Conservation (phyloP, 1,140 invertebrate genomes). For the Drosophila saltans region DNA sequence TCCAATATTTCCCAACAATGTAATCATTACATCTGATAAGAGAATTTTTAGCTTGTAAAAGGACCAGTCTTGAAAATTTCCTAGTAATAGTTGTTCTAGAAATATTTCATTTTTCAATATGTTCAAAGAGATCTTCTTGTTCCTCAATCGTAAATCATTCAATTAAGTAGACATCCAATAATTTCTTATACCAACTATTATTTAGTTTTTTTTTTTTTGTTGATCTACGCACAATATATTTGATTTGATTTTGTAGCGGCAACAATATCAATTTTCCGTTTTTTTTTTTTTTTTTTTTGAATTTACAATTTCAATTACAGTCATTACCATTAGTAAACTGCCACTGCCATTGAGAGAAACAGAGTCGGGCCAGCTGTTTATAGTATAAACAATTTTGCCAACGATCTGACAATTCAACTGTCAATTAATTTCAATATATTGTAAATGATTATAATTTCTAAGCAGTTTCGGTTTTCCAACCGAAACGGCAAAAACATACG, state of each 20-base stretch:
- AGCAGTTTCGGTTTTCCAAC: slow-evolving; percentile 37
- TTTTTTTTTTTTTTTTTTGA: not conserved
- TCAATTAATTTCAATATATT: slow-evolving; percentile 82
- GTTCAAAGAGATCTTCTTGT: no score
- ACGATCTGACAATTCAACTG: slow-evolving; percentile 80
- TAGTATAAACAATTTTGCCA: slow-evolving; percentile 74
- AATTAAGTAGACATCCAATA: no score
- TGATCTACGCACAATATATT: slow-evolving; percentile 60
- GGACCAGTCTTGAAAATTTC: no score
- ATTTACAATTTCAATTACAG: slow-evolving; percentile 74
- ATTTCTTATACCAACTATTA: not conserved
- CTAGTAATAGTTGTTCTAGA: no score
- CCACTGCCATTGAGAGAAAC: slow-evolving; percentile 18
- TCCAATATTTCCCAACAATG: no score
- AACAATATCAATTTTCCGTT: slow-evolving; percentile 75
- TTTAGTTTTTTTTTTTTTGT: not conserved
- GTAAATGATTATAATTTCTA: slow-evolving; percentile 78
- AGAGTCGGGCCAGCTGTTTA: slow-evolving; percentile 28
- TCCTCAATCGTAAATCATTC: no score
- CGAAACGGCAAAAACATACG: slow-evolving; percentile 31
- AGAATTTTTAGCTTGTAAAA: no score
- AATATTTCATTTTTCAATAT: no score
- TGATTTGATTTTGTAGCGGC: slow-evolving; percentile 38
- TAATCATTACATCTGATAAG: no score
- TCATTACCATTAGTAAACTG: slow-evolving; percentile 81